Evolutionary conservation across 92 coral and sea anemone genomes (phyloP).

Genomic region (Porites rus): DNA sequence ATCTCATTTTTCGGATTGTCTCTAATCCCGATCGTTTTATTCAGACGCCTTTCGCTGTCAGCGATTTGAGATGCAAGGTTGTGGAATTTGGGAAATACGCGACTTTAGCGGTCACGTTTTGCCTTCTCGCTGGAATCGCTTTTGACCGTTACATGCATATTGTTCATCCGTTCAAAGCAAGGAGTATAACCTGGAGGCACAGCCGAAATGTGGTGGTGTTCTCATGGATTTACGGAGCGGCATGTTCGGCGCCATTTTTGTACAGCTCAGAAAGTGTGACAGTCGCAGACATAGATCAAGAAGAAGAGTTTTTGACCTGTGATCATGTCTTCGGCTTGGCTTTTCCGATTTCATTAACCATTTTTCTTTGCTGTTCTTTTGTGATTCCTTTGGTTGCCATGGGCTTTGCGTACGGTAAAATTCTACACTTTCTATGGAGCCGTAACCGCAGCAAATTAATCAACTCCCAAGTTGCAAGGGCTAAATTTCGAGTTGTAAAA

Average conservation of each 20-base stretch:
- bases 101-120: constrained; percentile 34
- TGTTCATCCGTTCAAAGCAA: constrained; percentile 48
- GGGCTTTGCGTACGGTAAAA: constrained; percentile 26
- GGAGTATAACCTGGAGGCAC: constrained; percentile 54
- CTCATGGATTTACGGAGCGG: constrained; percentile 43
- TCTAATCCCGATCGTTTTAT: constrained; percentile 1
- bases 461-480: constrained; percentile 7
- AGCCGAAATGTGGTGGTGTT: constrained; percentile 39
- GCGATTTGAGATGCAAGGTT: constrained; percentile 6
- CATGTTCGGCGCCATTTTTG: constrained; percentile 37
- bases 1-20: constrained; percentile 18
- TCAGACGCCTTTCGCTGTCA: neutral
- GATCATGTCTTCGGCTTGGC: constrained; percentile 7
- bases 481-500: constrained; percentile 52
- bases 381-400: constrained; percentile 42
- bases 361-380: constrained; percentile 41
- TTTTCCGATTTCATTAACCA: constrained; percentile 21
- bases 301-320: neutral
- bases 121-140: constrained; percentile 38
- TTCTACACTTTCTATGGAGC: constrained; percentile 40
- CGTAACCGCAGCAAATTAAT: constrained; percentile 36
- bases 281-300: neutral
- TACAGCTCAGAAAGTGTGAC: neutral
- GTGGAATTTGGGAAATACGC: constrained; percentile 6
- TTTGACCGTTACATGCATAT: constrained; percentile 46